Evolutionary conservation across 2,888 invertebrate genomes (phyloP).

Genomic region (Drosophila leonis): DNA sequence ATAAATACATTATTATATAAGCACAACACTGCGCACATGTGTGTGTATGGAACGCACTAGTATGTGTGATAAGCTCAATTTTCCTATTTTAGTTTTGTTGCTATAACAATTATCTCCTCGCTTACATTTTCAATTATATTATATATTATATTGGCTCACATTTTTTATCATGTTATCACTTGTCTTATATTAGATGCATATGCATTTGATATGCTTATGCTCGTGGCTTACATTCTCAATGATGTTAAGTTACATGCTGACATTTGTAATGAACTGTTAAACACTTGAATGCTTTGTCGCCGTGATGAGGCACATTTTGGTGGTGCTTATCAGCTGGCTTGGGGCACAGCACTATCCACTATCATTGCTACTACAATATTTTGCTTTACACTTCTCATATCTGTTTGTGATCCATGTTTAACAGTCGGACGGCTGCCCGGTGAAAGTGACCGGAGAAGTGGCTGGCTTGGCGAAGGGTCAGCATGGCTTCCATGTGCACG

Average conservation of each 20-base stretch:
- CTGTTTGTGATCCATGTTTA: not conserved
- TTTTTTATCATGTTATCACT: not conserved
- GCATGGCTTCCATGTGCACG: constrained; percentile 94
- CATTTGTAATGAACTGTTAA: not conserved
- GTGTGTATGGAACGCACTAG: not conserved
- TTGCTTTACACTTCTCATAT: constrained; percentile 15
- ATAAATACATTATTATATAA: constrained; percentile 64
- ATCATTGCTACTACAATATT: constrained; percentile 18
- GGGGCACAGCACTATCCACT: constrained; percentile 4
- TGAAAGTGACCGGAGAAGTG: constrained; percentile 93
- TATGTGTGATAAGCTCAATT: not conserved
- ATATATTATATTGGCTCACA: not conserved
- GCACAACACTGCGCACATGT: constrained; percentile 22
- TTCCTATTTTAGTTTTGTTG: too few species aligned
- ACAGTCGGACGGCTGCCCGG: constrained; percentile 88
- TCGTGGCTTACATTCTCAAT: not conserved
- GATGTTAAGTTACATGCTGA: not conserved
- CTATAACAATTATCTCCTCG: not conserved
- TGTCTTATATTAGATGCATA: not conserved
- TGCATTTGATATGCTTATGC: not conserved
- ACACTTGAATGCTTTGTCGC: not conserved
- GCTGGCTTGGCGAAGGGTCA: constrained; percentile 91
- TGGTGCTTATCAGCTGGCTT: constrained; percentile 36
- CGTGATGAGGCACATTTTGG: constrained; percentile 22
- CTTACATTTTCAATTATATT: not conserved